Conservation (phyloP, 1,140 invertebrate species). For the Harlomillsia oculata region DNA sequence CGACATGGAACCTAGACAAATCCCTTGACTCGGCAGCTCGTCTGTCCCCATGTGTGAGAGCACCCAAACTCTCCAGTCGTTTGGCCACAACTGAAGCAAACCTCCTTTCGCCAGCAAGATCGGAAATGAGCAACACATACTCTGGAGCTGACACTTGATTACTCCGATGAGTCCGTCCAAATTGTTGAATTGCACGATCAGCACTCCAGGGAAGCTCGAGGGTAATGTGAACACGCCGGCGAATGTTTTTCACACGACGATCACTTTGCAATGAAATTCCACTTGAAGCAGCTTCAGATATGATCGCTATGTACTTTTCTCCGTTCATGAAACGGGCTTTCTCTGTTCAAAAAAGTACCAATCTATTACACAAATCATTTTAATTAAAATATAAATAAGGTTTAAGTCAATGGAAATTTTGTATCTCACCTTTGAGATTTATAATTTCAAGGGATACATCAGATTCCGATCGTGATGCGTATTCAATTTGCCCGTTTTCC, state of each 20-base stretch:
- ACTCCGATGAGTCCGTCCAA: conserved; percentile 72
- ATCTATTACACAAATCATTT: not conserved
- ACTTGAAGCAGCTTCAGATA: conserved; percentile 95
- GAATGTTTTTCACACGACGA: conserved; percentile 78
- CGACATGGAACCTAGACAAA: conserved; percentile 95
- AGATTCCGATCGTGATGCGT: conserved; percentile 85
- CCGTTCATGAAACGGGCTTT: conserved; percentile 90
- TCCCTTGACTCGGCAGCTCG: conserved; percentile 92
- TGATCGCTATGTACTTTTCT: conserved; percentile 95
- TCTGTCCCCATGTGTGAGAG: conserved; percentile 93
- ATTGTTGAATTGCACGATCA: conserved; percentile 96
- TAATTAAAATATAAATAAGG: not conserved
- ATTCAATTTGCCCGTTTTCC: conserved; percentile 76
- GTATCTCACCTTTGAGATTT: conserved; percentile 64
- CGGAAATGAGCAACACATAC: conserved; percentile 96
- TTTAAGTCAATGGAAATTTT: not conserved
- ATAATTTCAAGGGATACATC: conserved; percentile 95
- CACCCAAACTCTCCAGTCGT: conserved; percentile 85
- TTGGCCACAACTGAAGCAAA: conserved; percentile 93
- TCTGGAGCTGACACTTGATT: conserved; percentile 94
- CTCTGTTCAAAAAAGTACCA: conserved; percentile 42
- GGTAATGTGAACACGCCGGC: conserved; percentile 90
- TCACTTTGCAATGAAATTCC: conserved; percentile 95
- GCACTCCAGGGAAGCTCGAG: conserved; percentile 97
- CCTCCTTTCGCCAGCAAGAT: conserved; percentile 89